phyloP scores from a whole-genome alignment of 1,140 invertebrate species.

The Papilio polyxenes region DNA sequence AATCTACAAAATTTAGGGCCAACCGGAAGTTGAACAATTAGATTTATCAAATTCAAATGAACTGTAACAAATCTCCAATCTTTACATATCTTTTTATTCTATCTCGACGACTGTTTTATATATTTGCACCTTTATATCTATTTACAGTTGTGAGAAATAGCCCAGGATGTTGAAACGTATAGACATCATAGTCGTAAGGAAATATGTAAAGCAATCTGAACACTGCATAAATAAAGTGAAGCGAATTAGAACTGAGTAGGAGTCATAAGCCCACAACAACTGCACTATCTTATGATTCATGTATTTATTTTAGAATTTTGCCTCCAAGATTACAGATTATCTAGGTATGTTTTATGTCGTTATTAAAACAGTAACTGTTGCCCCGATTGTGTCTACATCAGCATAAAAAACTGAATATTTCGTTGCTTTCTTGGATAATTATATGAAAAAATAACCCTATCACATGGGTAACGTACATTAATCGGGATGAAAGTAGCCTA shows the following conservation, averaged over 20 bases:
- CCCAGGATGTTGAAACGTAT: neutral
- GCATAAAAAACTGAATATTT: too few species aligned
- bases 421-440: too few species aligned
- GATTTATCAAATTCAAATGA: too few species aligned
- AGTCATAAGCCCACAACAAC: constrained; percentile 30
- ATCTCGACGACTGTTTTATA: neutral
- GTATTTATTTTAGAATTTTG: constrained; percentile 30
- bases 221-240: constrained; percentile 35
- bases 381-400: too few species aligned
- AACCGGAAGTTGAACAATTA: too few species aligned
- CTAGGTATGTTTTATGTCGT: neutral
- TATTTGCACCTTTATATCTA: neutral
- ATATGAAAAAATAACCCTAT: too few species aligned
- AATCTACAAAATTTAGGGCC: too few species aligned
- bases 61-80: neutral
- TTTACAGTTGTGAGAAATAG: neutral
- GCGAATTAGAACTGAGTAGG: constrained; percentile 33
- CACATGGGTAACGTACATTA: too few species aligned
- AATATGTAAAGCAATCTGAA: constrained; percentile 34
- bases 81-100: neutral
- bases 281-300: constrained; percentile 28
- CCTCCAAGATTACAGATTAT: neutral
- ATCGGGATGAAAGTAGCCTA: too few species aligned
- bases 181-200: constrained; percentile 20
- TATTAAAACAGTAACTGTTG: neutral